A percentile compares a stretch with the other conserved stretches of the same genome.
Evolutionary conservation across 2,888 invertebrate genomes (phyloP).

Genomic region (Stenotaenia linearis): DNA sequence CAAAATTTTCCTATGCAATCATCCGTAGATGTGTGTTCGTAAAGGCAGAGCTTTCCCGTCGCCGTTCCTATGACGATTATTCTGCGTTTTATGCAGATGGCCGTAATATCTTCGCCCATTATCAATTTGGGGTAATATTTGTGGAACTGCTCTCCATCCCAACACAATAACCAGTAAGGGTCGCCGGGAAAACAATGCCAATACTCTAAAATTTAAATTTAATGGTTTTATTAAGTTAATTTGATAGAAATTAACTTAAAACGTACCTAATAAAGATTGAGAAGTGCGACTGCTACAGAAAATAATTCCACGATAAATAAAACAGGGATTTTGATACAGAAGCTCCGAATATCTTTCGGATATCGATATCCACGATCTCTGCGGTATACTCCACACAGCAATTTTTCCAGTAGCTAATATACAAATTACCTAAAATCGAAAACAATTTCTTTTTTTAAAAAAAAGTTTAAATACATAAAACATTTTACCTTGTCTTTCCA

Average conservation of each 20-base stretch:
- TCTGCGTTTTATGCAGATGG: slow-evolving; percentile 28
- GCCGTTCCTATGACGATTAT: slow-evolving; percentile 27
- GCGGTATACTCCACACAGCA: slow-evolving; percentile 24
- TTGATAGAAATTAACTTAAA: neutral
- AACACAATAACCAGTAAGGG: slow-evolving; percentile 29
- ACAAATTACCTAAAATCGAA: slow-evolving; percentile 30
- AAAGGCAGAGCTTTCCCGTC: slow-evolving; percentile 27
- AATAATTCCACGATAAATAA: slow-evolving; percentile 30
- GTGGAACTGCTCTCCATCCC: slow-evolving; percentile 29
- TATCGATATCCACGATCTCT: neutral
- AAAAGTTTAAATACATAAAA: neutral
- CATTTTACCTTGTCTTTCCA: slow-evolving; percentile 30
- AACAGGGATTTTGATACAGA: slow-evolving; percentile 32
- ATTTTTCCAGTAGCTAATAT: slow-evolving; percentile 31
- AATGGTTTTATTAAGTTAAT: neutral
- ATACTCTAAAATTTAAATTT: slow-evolving; percentile 8
- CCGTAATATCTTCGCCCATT: slow-evolving; percentile 31
- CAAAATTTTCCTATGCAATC: slow-evolving; percentile 8
- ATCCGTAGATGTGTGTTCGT: slow-evolving; percentile 28
- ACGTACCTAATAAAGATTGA: slow-evolving; percentile 29
- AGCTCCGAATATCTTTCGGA: slow-evolving; percentile 29
- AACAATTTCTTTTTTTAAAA: neutral
- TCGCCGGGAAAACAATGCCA: slow-evolving; percentile 33
- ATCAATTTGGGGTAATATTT: slow-evolving; percentile 30
- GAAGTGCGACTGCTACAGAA: slow-evolving; percentile 33